A percentile compares a stretch with the other conserved stretches of the same genome.
Evolutionary conservation across 2,113 vertebrate genomes (phyloP).

Genomic region (Zosterops lateralis): DNA sequence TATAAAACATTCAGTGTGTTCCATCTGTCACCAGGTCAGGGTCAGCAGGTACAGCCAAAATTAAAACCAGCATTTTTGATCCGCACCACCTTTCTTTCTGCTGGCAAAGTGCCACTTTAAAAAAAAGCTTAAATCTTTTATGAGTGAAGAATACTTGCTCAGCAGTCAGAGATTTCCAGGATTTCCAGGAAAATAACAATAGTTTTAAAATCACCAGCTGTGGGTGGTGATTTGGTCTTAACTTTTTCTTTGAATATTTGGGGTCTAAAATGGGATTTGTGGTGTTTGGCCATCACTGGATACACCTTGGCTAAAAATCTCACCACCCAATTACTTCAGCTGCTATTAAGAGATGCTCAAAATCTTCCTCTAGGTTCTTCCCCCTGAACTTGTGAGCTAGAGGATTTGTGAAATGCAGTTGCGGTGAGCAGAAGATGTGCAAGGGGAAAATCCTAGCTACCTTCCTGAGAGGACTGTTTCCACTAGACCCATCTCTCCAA

Average conservation of each 20-base stretch:
- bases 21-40: background rate
- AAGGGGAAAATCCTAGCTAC: background rate
- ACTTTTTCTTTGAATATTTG: background rate
- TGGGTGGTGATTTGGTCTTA: background rate
- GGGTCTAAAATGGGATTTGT: background rate
- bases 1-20: background rate
- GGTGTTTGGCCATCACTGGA: background rate
- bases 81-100: background rate
- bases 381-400: background rate
- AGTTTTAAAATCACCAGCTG: background rate
- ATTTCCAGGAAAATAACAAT: background rate
- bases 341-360: background rate
- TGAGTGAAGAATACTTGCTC: background rate
- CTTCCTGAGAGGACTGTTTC: background rate
- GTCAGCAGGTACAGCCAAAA: slow-evolving; percentile 3
- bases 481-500: background rate
- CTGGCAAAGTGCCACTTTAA: background rate
- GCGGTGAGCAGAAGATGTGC: background rate
- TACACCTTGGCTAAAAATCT: background rate
- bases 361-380: background rate
- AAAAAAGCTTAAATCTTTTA: background rate
- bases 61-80: background rate
- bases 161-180: background rate
- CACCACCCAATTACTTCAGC: background rate
- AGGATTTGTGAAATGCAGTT: background rate